Percentiles rank a stretch among this genome's conserved stretches.
phyloP scores from a whole-genome alignment of 2,888 invertebrate species.

The Theodoxus fluviatilis region DNA sequence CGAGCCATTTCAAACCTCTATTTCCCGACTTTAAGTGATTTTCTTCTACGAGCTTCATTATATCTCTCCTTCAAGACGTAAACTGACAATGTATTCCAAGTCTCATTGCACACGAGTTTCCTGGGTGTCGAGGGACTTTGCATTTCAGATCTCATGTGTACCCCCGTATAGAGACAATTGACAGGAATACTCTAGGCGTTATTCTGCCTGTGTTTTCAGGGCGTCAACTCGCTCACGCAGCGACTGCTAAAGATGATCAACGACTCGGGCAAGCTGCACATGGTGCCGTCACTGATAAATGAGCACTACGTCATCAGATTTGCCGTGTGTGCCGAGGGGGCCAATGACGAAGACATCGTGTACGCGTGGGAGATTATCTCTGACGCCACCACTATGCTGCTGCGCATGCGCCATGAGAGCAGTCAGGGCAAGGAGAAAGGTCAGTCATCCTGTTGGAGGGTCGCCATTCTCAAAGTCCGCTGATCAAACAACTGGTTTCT shows the following conservation, averaged over 20 bases:
- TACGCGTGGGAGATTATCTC: constrained; percentile 67
- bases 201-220: constrained; percentile 61
- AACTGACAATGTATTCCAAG: too few species aligned
- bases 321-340: constrained; percentile 90
- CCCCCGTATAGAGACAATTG: background rate
- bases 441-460: too few species aligned
- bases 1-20: too few species aligned
- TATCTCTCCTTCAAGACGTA: too few species aligned
- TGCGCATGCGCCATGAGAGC: constrained; percentile 31
- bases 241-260: constrained; percentile 90
- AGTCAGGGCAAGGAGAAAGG: constrained; percentile 29
- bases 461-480: too few species aligned
- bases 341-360: constrained; percentile 78
- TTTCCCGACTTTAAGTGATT: too few species aligned
- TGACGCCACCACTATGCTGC: constrained; percentile 38
- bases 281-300: constrained; percentile 92
- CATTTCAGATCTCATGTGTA: background rate
- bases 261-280: constrained; percentile 92
- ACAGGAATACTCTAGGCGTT: background rate
- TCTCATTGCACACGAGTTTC: too few species aligned
- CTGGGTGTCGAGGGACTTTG: too few species aligned
- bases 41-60: too few species aligned
- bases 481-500: too few species aligned
- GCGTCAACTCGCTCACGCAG: constrained; percentile 81
- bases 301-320: constrained; percentile 92